These are phyloP conservation scores for Lasius platythorax DNA, from an alignment of 2,888 invertebrate genomes.

Conservation along the genomic window DNA sequence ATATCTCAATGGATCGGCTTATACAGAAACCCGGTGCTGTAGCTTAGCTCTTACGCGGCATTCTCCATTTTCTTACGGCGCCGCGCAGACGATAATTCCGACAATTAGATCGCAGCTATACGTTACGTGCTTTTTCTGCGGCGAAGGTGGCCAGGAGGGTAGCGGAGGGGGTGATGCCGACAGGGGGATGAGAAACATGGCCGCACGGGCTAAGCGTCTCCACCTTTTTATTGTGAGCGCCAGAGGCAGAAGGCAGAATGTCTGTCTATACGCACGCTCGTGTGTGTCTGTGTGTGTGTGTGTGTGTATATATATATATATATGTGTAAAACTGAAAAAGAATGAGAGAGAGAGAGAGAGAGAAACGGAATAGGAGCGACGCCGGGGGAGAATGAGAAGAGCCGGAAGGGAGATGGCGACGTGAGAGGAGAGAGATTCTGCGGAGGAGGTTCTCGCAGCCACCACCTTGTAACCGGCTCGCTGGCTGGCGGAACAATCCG, in stretches of 20 bases:
- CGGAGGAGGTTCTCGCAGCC: constrained; percentile 70
- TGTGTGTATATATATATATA: background rate
- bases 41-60: constrained; percentile 13
- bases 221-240: constrained; percentile 85
- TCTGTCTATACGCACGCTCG: constrained; percentile 66
- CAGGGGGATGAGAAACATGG: constrained; percentile 83
- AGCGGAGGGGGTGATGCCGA: constrained; percentile 60
- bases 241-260: constrained; percentile 82
- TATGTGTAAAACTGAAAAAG: constrained; percentile 40
- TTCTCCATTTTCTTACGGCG: constrained; percentile 72
- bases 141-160: constrained; percentile 69
- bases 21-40: constrained; percentile 15
- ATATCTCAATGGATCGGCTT: constrained; percentile 29
- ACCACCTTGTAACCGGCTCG: constrained; percentile 72
- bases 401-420: constrained; percentile 5
- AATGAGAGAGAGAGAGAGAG: constrained; percentile 47
- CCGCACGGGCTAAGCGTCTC: constrained; percentile 83
- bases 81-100: constrained; percentile 78
- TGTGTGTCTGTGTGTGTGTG: background rate
- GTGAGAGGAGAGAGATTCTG: constrained; percentile 46
- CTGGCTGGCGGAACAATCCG: constrained; percentile 73
- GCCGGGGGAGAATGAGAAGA: constrained; percentile 21
- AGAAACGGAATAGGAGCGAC: constrained; percentile 11
- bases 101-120: constrained; percentile 81
- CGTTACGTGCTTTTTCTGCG: constrained; percentile 73